phyloP scores from a whole-genome alignment of 1,140 invertebrate genomes.

The Bombus superbus region DNA sequence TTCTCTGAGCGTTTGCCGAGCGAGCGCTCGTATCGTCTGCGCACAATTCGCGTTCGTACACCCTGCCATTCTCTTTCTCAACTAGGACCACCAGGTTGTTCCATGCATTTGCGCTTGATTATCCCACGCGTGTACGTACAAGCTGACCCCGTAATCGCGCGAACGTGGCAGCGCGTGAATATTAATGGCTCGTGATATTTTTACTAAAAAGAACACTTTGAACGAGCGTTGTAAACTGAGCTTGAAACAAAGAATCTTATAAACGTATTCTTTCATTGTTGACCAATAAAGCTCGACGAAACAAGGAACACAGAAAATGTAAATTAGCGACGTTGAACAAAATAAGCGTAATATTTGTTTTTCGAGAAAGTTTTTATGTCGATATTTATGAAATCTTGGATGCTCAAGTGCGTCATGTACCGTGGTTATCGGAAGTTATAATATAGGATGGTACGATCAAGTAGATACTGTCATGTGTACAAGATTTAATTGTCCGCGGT shows the following conservation, averaged over 20 bases:
- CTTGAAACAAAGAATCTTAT: neutral
- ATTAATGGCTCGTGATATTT: neutral
- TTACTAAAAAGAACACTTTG: neutral
- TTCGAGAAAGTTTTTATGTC: neutral
- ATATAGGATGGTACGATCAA: neutral
- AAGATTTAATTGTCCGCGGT: slow-evolving; percentile 38
- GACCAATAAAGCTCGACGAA: neutral
- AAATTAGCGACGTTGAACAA: neutral
- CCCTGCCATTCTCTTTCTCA: neutral
- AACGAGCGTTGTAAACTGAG: neutral
- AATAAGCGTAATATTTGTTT: neutral
- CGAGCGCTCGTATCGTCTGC: neutral
- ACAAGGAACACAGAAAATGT: neutral
- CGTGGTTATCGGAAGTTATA: neutral
- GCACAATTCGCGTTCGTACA: neutral
- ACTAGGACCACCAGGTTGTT: neutral
- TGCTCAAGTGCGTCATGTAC: neutral
- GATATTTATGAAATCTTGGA: neutral
- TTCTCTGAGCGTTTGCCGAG: neutral
- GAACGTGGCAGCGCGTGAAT: neutral
- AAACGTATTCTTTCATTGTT: neutral
- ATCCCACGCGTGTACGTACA: neutral
- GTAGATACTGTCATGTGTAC: slow-evolving; percentile 35
- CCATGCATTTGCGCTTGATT: neutral
- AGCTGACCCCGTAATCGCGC: neutral